These are phyloP conservation scores for Melanophora roralis DNA, from an alignment of 2,888 invertebrate genomes.

Conservation along the genomic window DNA sequence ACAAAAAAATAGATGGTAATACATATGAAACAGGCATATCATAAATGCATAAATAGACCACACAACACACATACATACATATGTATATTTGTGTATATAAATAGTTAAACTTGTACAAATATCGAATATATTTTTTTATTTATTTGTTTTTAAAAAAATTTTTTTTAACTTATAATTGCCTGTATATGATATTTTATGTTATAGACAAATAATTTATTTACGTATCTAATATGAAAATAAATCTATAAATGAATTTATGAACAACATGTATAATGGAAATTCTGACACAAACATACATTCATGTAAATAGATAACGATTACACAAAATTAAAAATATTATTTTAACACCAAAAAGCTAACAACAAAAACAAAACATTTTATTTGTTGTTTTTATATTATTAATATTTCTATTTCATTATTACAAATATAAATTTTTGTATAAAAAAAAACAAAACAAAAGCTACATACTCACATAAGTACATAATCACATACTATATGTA, in stretches of 20 bases:
- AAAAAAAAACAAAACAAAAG: conserved; percentile 11
- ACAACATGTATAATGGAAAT: background rate
- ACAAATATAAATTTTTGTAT: background rate
- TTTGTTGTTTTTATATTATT: conserved; percentile 9
- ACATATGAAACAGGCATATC: conserved; percentile 31
- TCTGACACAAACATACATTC: background rate
- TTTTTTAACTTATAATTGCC: background rate
- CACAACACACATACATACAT: no score
- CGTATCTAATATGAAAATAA: no score
- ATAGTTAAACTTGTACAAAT: no score
- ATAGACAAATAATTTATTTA: background rate
- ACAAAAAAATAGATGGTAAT: background rate
- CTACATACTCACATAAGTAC: conserved; percentile 27
- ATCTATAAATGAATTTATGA: no score
- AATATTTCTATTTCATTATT: background rate
- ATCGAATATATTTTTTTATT: background rate
- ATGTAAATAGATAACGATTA: conserved; percentile 16
- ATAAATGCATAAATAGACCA: background rate
- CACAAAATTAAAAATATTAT: conserved; percentile 20
- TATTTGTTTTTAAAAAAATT: background rate
- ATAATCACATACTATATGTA: no score
- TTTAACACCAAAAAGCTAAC: conserved; percentile 18
- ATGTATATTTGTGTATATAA: no score
- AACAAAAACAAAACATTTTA: conserved; percentile 32
- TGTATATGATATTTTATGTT: background rate